These are phyloP conservation scores for Siderastrea radians DNA, from an alignment of 92 coral and sea anemone genomes.

Conservation along the genomic window DNA sequence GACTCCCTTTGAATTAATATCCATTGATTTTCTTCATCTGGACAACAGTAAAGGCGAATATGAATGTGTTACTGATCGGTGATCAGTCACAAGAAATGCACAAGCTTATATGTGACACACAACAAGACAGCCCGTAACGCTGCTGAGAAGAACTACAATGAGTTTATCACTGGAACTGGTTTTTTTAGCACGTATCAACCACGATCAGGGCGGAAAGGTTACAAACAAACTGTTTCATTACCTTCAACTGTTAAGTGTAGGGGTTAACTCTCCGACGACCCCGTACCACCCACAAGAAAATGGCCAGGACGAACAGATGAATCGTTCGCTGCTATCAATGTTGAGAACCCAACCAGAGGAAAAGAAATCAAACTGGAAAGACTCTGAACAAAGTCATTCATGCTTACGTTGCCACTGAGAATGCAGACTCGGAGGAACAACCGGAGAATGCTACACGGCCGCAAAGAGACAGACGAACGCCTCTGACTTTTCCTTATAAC, in stretches of 20 bases:
- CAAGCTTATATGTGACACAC: constrained; percentile 52
- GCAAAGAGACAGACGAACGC: constrained; percentile 1
- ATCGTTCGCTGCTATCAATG: too few species aligned
- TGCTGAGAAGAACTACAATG: constrained; percentile 28
- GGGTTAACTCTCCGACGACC: too few species aligned
- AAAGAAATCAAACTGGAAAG: too few species aligned
- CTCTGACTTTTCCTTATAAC: constrained; percentile 1
- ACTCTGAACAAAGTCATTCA: too few species aligned
- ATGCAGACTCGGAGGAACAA: constrained; percentile 11
- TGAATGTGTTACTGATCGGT: constrained; percentile 51
- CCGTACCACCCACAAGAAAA: too few species aligned
- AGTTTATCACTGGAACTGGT: constrained; percentile 34
- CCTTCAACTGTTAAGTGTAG: neutral
- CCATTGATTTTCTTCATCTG: constrained; percentile 53
- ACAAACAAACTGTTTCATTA: constrained; percentile 14
- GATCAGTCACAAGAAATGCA: constrained; percentile 47
- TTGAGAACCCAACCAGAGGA: too few species aligned
- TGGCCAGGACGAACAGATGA: too few species aligned
- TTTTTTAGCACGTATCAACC: constrained; percentile 25
- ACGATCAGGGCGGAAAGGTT: constrained; percentile 40
- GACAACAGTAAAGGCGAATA: constrained; percentile 51
- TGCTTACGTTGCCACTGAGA: neutral
- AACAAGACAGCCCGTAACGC: constrained; percentile 41
- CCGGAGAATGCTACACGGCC: constrained; percentile 10
- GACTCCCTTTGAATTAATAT: constrained; percentile 42